Base-by-base conservation (phyloP, 2,888 invertebrate genomes). In the Ormyrus labotus region DNA sequence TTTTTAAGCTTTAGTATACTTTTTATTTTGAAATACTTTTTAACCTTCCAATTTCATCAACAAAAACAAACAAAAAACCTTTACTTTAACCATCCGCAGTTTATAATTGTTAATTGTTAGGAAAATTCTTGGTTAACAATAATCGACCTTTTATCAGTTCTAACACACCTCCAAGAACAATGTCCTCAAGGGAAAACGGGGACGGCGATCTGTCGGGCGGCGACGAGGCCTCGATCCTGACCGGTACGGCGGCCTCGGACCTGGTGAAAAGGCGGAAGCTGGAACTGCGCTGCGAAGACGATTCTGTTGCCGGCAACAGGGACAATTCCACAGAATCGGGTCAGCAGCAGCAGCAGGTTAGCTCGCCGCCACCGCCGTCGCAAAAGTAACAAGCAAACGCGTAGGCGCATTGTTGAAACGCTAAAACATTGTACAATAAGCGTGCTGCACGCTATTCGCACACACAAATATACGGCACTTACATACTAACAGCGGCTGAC, bases 221-320 rank as follows among this genome's bases (percentile, higher is more conserved):
- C 88, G 87, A 87, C 88, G 83, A 88, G 87, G 80, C 86, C 88
- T 80, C 80, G 51, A 9, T 34, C 7, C n/a, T 51, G 51, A 10
- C 58, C 11, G 57, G 34, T 5, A 19, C 74, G 19, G 11, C 55
- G 6, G 9, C 76, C 53, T 9, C 45, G 48, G 81, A 78, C 9
- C 7, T 53, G 82, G 68, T 86, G 84, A 85, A 91, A 89, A 79
- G 92, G 88, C 86, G 91, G 88, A 87, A 88, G 86, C 70, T 92
- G 80, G 89, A 90, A 86, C 84, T 87, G 80, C 90, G 90, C 85
- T 88, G 88, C 83, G 90, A 90, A 86, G 88, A 91, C 85, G 90
- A 91, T 83, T 87, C 88, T 65, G 75, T 55, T 13, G 34, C 53
- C 53, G 67, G 61, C 50, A 79, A 72, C 64, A 51, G 65, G 5